Base-by-base conservation (phyloP, 2,797 vertebrate genomes). In the Enteromius trimaculatus region DNA sequence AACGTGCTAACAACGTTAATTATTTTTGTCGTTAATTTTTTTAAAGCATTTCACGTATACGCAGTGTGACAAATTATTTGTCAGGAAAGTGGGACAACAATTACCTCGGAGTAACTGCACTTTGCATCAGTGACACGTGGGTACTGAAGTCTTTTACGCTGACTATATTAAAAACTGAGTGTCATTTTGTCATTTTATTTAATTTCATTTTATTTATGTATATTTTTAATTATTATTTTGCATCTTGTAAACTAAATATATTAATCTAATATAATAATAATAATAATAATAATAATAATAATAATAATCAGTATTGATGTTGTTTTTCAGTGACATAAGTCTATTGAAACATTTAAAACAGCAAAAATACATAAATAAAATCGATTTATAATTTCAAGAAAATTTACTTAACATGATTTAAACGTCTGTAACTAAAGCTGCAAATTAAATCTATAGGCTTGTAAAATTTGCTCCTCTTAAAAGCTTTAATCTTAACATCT, bases 361-460 rank as follows among this genome's bases (percentile, higher is more conserved):
- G 2, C n/a, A 3, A n/a, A n/a, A 55, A 9, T 55, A 49, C n/a
- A 1, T 9, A 71, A 16, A 10, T 19, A 1, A 0, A n/a, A 16
- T 21, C 1, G 11, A 19, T 71, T 31, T 26, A 4, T 23, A 31
- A 29, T 11, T 62, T 75, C n/a, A 55, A 75, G 5, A 19, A 31
- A 53, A 34, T 51, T 37, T 0, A 51, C n/a, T 55, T 34, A 21
- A 75, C 29, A 75, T 21, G 31, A 53, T 1, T 75, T 75, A 65
- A 37, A 6, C 19, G 58, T 21, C 34, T 75, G 42, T 82, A 76
- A 82, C 75, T 82, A 82, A 64, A 76, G 21, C 31, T 39, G 60
- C 42, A 66, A 66, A 72, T 62, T 81, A 2, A 81, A 81, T 49
- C 39, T 65, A 76, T 37, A 66, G 42, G 26, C 71, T 21, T 8